A percentile compares a stretch with the other conserved stretches of the same genome.
phyloP scores from a whole-genome alignment of 2,888 invertebrate species.

The Anagyrus pseudococci region DNA sequence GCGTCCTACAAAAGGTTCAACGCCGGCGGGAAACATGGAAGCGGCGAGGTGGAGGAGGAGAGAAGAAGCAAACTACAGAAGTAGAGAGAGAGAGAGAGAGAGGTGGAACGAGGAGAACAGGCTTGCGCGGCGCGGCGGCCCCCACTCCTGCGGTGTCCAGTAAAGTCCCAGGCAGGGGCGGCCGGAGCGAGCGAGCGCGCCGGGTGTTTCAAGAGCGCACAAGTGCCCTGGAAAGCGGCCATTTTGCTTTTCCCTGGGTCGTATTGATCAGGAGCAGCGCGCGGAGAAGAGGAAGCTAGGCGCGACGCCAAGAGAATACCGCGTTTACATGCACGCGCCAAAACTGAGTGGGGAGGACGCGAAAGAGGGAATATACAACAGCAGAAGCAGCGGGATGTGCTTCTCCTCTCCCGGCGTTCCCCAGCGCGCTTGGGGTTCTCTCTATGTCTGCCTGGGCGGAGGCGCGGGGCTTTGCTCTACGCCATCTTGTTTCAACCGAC shows the following conservation, averaged over 20 bases:
- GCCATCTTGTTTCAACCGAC: too few species aligned
- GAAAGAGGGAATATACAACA: background rate
- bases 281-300: conserved; percentile 38
- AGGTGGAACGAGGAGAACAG: conserved; percentile 29
- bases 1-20: conserved; percentile 38
- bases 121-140: conserved; percentile 25
- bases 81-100: conserved; percentile 16
- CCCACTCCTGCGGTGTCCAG: conserved; percentile 37
- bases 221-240: conserved; percentile 58
- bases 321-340: conserved; percentile 9
- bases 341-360: conserved; percentile 11
- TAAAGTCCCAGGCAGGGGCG: conserved; percentile 53
- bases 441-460: conserved; percentile 26
- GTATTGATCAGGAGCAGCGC: conserved; percentile 51
- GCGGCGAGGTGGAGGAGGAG: background rate
- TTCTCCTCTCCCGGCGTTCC: too few species aligned
- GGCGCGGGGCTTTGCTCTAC: conserved; percentile 11
- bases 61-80: too few species aligned
- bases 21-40: conserved; percentile 16
- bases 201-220: too few species aligned
- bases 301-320: background rate
- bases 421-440: too few species aligned
- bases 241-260: conserved; percentile 62
- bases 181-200: conserved; percentile 39
- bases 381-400: conserved; percentile 6